Conservation (phyloP, 2,797 vertebrate species). For the Notolepis coatsorum region DNA sequence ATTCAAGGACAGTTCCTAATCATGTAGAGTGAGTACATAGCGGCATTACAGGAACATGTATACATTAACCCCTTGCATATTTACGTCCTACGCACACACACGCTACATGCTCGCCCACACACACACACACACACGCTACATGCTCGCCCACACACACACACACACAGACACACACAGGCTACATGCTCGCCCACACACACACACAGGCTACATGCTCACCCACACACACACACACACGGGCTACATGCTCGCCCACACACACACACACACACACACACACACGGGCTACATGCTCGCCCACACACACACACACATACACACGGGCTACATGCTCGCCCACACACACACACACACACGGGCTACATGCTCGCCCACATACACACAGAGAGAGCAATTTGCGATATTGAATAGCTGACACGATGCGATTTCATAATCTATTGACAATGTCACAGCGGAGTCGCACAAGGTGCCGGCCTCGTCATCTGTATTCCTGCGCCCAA, state of each 20-base stretch:
- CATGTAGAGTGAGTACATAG: conserved; percentile 72
- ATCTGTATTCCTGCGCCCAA: conserved; percentile 45
- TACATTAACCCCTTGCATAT: conserved; percentile 76
- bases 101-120: too few relatives aligned
- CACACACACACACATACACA: neutral
- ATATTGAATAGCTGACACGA: conserved; percentile 79
- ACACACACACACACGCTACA: too few relatives aligned
- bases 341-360: conserved; percentile 1
- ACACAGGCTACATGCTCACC: too few relatives aligned
- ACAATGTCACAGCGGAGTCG: conserved; percentile 68
- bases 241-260: too few relatives aligned
- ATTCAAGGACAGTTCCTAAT: conserved; percentile 79
- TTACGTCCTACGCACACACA: conserved; percentile 48
- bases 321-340: conserved; percentile 51
- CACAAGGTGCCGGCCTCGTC: conserved; percentile 64
- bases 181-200: neutral
- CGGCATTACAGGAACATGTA: conserved; percentile 64
- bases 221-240: too few relatives aligned
- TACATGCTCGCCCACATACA: conserved; percentile 46
- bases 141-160: conserved; percentile 2
- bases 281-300: too few relatives aligned
- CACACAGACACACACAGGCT: conserved; percentile 4
- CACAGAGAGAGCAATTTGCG: conserved; percentile 63
- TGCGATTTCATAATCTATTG: conserved; percentile 75
- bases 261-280: conserved; percentile 1